Evolutionary conservation across 2,113 vertebrate species (phyloP).

Genomic region (Dipodomys spectabilis): DNA sequence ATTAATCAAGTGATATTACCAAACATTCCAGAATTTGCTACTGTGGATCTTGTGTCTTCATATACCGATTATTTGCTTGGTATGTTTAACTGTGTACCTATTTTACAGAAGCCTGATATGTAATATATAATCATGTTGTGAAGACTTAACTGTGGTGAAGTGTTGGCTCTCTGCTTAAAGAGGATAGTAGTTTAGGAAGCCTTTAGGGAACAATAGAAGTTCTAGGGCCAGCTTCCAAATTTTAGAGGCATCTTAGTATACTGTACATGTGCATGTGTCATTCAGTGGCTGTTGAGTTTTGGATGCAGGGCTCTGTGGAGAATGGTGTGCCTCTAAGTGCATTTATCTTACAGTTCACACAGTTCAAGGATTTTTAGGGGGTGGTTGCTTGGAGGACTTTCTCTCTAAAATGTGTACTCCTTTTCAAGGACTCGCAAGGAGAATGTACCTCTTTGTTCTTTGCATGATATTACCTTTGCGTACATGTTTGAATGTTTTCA

Average conservation of each 20-base stretch:
- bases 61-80: slow-evolving; percentile 87
- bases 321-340: not conserved
- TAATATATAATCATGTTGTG: not conserved
- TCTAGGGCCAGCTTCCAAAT: not conserved
- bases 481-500: not conserved
- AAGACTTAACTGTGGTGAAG: not conserved
- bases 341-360: not conserved
- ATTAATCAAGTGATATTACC: slow-evolving; percentile 72
- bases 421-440: not conserved
- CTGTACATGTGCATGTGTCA: rapidly evolving
- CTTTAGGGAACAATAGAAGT: not conserved
- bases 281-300: not conserved
- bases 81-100: slow-evolving; percentile 77
- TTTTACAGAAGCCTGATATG: not conserved
- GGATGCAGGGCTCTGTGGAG: not conserved
- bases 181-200: not conserved
- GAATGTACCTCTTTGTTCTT: not conserved
- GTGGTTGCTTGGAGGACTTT: not conserved
- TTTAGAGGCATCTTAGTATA: not conserved
- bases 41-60: slow-evolving; percentile 87
- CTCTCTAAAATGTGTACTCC: not conserved
- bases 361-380: not conserved
- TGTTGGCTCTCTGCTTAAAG: not conserved
- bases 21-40: slow-evolving; percentile 87
- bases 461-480: not conserved